Percentiles rank a stretch among this genome's conserved stretches.
Evolutionary conservation across 2,113 vertebrate species (phyloP).

Genomic region (Ammodytes marinus): DNA sequence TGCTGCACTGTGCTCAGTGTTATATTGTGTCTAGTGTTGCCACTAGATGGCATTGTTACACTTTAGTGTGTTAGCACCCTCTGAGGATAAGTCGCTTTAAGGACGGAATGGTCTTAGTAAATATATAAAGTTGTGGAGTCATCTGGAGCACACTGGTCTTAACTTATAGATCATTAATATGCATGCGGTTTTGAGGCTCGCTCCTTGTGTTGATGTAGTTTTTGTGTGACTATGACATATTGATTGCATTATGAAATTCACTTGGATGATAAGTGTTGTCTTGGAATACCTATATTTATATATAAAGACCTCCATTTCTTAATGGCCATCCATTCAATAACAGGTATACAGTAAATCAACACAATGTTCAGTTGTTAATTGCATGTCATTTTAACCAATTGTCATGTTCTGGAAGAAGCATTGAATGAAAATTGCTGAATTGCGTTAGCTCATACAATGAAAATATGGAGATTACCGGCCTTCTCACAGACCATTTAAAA

Average conservation of each 20-base stretch:
- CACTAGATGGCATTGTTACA: constrained; percentile 80
- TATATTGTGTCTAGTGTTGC: not conserved
- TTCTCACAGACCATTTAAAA: not conserved
- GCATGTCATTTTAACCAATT: constrained; percentile 26
- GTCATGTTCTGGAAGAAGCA: constrained; percentile 21
- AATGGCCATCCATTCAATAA: constrained; percentile 55
- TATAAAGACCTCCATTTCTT: constrained; percentile 54
- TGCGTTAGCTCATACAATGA: constrained; percentile 10
- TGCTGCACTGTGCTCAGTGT: not conserved
- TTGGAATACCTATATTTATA: constrained; percentile 63
- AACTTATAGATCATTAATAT: constrained; percentile 55
- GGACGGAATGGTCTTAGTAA: constrained; percentile 27
- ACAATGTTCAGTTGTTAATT: constrained; percentile 14
- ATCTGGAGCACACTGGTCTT: constrained; percentile 25
- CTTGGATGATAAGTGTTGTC: constrained; percentile 58
- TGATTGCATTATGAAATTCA: constrained; percentile 63
- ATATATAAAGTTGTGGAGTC: constrained; percentile 41
- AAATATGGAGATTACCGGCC: constrained; percentile 7
- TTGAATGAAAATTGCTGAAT: constrained; percentile 34
- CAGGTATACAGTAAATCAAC: constrained; percentile 33
- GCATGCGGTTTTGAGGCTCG: constrained; percentile 33
- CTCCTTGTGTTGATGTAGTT: constrained; percentile 50
- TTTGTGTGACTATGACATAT: constrained; percentile 52
- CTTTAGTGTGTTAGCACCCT: constrained; percentile 44
- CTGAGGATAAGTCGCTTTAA: constrained; percentile 34